These are phyloP conservation scores for Laodelphax striatellus DNA, from an alignment of 1,140 invertebrate genomes.

Conservation along the genomic window DNA sequence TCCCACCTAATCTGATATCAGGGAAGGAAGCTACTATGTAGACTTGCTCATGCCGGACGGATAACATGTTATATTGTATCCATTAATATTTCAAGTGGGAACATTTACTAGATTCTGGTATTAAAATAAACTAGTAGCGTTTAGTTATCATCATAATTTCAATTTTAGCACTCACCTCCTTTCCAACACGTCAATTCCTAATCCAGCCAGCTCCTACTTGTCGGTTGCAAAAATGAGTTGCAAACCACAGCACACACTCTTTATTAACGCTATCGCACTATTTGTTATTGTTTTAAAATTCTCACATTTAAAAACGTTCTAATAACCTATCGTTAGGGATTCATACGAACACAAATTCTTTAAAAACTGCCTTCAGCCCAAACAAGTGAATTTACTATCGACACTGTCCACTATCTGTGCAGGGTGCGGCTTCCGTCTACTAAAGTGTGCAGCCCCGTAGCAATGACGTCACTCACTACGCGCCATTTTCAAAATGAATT, in stretches of 20 bases:
- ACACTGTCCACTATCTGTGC: conserved; percentile 13
- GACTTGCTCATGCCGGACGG: no score
- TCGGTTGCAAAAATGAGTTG: conserved; percentile 14
- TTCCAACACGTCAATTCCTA: conserved; percentile 15
- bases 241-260: conserved; percentile 12
- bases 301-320: conserved; percentile 21
- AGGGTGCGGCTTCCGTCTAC: conserved; percentile 26
- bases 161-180: conserved; percentile 8
- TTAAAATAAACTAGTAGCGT: no score
- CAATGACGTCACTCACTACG: conserved; percentile 21
- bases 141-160: no score
- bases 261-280: conserved; percentile 4
- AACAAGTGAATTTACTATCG: conserved; percentile 17
- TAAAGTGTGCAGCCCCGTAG: conserved; percentile 25
- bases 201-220: conserved; percentile 19
- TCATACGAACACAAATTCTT: conserved; percentile 18
- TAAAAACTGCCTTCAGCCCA: conserved; percentile 10
- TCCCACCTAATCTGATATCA: no score
- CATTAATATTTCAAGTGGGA: no score
- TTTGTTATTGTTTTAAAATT: conserved; percentile 4
- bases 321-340: conserved; percentile 16
- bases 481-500: conserved; percentile 12
- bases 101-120: no score
- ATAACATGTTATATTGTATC: no score
- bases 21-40: no score